Conservation (phyloP, 2,888 invertebrate genomes). For the Callyntrura sp. region DNA sequence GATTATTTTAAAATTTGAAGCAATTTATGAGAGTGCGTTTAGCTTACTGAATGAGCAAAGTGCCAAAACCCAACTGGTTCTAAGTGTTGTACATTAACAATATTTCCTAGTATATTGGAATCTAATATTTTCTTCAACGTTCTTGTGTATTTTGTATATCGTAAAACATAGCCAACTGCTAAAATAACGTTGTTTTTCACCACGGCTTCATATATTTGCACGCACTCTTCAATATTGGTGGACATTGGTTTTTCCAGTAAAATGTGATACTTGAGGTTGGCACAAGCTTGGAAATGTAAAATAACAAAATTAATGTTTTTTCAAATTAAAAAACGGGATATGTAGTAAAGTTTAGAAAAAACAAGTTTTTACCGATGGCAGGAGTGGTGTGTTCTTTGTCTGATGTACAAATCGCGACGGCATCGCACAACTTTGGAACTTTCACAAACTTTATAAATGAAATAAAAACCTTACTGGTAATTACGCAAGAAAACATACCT, state of each 20-base stretch:
- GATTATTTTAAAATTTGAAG: background rate
- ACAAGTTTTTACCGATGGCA: conserved; percentile 77
- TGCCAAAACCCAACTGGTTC: conserved; percentile 86
- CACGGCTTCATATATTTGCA: conserved; percentile 85
- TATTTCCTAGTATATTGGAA: conserved; percentile 85
- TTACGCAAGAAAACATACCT: too few relatives aligned
- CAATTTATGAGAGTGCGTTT: background rate
- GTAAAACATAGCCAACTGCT: conserved; percentile 86
- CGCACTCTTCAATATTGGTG: conserved; percentile 85
- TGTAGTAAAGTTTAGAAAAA: background rate
- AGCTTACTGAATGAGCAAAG: conserved; percentile 85
- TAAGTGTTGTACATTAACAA: conserved; percentile 86
- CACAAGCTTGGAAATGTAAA: conserved; percentile 84
- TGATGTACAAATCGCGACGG: conserved; percentile 83
- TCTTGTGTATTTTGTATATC: conserved; percentile 85
- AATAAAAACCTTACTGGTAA: too few relatives aligned
- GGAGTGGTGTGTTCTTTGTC: conserved; percentile 81
- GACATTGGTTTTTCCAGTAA: conserved; percentile 86
- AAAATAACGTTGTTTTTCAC: conserved; percentile 85
- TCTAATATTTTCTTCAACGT: conserved; percentile 85
- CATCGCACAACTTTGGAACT: conserved; percentile 79
- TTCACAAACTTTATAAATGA: conserved; percentile 75
- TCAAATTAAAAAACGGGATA: background rate
- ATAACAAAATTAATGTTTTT: background rate
- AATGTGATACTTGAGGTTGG: conserved; percentile 86